These are phyloP conservation scores for Saccopteryx leptura DNA, from an alignment of 2,113 vertebrate species.

Conservation along the genomic window DNA sequence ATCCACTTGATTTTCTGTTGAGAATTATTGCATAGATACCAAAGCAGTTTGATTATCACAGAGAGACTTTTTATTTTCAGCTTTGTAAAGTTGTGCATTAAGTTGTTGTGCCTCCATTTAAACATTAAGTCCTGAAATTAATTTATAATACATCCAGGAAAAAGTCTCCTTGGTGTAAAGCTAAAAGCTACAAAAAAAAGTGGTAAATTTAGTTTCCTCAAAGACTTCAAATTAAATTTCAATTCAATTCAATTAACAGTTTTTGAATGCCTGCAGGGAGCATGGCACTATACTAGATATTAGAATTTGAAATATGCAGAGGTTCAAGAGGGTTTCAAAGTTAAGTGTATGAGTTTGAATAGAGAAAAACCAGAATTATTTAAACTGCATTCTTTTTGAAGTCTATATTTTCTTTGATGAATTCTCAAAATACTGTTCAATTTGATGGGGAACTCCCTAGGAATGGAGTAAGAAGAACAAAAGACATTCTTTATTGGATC, in stretches of 20 bases:
- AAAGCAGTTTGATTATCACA: constrained; percentile 61
- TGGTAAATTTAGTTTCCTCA: constrained; percentile 58
- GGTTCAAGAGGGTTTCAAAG: constrained; percentile 59
- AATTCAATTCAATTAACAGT: constrained; percentile 74
- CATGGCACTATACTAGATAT: constrained; percentile 46
- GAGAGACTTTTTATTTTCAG: constrained; percentile 68
- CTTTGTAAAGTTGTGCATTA: constrained; percentile 64
- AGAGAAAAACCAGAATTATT: constrained; percentile 60
- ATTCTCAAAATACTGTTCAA: constrained; percentile 47
- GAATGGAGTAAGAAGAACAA: neutral
- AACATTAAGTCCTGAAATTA: constrained; percentile 77
- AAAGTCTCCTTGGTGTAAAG: constrained; percentile 70
- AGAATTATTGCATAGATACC: constrained; percentile 61
- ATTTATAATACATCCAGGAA: constrained; percentile 72
- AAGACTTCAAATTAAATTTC: constrained; percentile 73
- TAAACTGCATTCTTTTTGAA: constrained; percentile 31
- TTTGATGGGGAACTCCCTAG: constrained; percentile 17
- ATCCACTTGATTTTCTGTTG: constrained; percentile 49
- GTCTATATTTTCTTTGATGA: constrained; percentile 53
- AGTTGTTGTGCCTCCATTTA: constrained; percentile 75
- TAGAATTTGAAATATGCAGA: constrained; percentile 62
- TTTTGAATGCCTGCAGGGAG: constrained; percentile 64
- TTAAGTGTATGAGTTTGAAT: constrained; percentile 65
- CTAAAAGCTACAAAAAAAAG: constrained; percentile 68
- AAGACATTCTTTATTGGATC: constrained; percentile 8